Conservation (phyloP, 1,140 invertebrate genomes). For the Tetramorium parvispinum region DNA sequence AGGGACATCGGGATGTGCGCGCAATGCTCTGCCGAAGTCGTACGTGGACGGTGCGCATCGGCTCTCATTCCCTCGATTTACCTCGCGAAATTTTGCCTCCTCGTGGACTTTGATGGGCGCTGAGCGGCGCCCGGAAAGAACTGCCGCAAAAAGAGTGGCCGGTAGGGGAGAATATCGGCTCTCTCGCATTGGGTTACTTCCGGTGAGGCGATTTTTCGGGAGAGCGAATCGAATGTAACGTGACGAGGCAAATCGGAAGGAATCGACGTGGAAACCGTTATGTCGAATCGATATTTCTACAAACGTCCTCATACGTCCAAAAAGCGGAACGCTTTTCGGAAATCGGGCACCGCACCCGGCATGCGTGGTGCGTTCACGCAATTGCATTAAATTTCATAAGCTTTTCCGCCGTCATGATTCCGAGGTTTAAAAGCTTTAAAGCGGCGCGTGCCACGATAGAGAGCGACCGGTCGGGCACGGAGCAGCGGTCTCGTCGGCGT, state of each 20-base stretch:
- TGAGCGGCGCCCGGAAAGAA: constrained; percentile 31
- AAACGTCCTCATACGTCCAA: constrained; percentile 40
- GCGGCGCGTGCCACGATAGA: constrained; percentile 11
- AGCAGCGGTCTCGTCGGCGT: not conserved
- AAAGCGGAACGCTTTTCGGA: constrained; percentile 32
- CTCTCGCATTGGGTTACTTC: constrained; percentile 50
- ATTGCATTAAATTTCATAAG: constrained; percentile 66
- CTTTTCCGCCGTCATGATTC: constrained; percentile 46
- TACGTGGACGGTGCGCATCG: constrained; percentile 13
- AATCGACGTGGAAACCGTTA: constrained; percentile 62
- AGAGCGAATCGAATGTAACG: constrained; percentile 58
- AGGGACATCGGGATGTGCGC: constrained; percentile 42
- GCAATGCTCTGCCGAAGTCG: constrained; percentile 13
- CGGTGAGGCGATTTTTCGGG: constrained; percentile 52
- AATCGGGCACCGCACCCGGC: not conserved
- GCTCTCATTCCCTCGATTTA: constrained; percentile 32
- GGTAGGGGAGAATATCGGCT: constrained; percentile 43
- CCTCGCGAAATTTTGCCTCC: constrained; percentile 39
- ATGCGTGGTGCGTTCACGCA: constrained; percentile 39
- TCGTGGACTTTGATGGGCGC: constrained; percentile 46
- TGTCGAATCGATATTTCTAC: constrained; percentile 57
- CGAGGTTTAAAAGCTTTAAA: constrained; percentile 54
- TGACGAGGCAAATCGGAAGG: constrained; percentile 51
- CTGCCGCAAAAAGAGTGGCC: constrained; percentile 41
- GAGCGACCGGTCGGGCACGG: not conserved